Evolutionary conservation across 1,140 invertebrate species (phyloP).

Genomic region (Andrena cerasifolii): DNA sequence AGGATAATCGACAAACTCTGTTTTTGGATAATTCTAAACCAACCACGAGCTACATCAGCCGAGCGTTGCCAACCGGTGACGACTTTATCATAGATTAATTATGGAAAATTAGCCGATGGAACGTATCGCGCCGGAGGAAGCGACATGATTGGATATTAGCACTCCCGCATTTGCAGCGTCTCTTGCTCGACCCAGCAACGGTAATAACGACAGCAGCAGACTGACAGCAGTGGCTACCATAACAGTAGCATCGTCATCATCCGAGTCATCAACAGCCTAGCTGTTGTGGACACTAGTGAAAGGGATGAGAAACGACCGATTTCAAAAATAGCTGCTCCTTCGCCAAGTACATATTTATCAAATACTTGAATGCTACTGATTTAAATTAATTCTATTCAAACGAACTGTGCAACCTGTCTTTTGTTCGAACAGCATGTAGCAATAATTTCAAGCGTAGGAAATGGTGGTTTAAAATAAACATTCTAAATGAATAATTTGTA

Average conservation of each 20-base stretch:
- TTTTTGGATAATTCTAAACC: slow-evolving; percentile 5
- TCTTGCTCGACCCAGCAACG: slow-evolving; percentile 33
- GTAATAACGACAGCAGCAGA: slow-evolving; percentile 29
- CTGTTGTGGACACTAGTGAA: background rate
- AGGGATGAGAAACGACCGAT: slow-evolving; percentile 25
- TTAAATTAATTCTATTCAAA: too few relatives aligned
- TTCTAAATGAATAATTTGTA: too few relatives aligned
- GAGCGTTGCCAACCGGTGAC: slow-evolving; percentile 15
- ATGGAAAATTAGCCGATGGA: slow-evolving; percentile 73
- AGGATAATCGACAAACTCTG: slow-evolving; percentile 6
- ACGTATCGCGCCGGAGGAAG: slow-evolving; percentile 59
- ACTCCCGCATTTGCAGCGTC: slow-evolving; percentile 58
- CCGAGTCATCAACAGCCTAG: slow-evolving; percentile 33
- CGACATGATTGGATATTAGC: slow-evolving; percentile 61
- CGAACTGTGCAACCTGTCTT: too few relatives aligned
- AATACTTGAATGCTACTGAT: too few relatives aligned
- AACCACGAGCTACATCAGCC: slow-evolving; percentile 3
- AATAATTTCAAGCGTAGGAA: too few relatives aligned
- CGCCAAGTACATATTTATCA: background rate
- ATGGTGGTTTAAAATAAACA: too few relatives aligned
- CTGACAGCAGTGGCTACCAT: slow-evolving; percentile 10
- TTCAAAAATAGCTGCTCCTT: background rate
- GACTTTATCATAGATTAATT: slow-evolving; percentile 73
- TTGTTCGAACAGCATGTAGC: too few relatives aligned
- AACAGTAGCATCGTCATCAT: slow-evolving; percentile 42